Base-by-base conservation (phyloP, 1,140 invertebrate genomes). In the Pemphigus obesinymphae region DNA sequence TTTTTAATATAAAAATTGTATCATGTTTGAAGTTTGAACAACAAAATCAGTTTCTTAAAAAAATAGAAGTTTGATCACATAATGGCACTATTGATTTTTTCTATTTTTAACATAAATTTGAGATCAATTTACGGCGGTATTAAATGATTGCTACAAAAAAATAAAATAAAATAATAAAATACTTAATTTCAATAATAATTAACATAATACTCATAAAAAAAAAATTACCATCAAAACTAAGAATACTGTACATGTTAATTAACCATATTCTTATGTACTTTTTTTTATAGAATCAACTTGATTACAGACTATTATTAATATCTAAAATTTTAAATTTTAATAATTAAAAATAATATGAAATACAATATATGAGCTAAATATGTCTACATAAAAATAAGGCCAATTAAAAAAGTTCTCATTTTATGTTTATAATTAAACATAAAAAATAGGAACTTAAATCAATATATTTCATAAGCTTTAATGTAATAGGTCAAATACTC, bases 381-480 rank as follows among this genome's bases (percentile, higher is more conserved):
- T n/a, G 8, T 45, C 23, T 70, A n/a, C n/a, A 45, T 26, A 73
- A 73, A 73, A 48, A 34, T 48, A 73, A 73, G 17, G 45, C 23
- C 8, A 50, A 73, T 73, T 70, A 50, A 50, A 45, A 72, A 50
- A 73, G 70, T 73, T 73, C 70, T 50, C 8, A 13, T 34, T 50
- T 73, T 50, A 73, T 73, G 70, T 73, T 73, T 50, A 6, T 73
- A 29, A 72, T 29, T n/a, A 73, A 50, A 73, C 17, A 73, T 31
- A 73, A 50, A 73, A 50, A 31, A 31, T 73, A 73, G 70, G 70
- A 73, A 73, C 70, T 73, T 73, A 50, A 20, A 31, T 73, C 8
- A 50, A 73, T 72, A 29, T 48, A 72, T 73, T 43, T 73, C 43
- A 50, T 8, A 73, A 73, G 70, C 43, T n/a, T 73, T 15, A 72